Percentiles rank a stretch among this genome's conserved stretches.
These are phyloP conservation scores for Ptiloglossa arizonensis DNA, from an alignment of 1,140 invertebrate species.

Conservation along the genomic window DNA sequence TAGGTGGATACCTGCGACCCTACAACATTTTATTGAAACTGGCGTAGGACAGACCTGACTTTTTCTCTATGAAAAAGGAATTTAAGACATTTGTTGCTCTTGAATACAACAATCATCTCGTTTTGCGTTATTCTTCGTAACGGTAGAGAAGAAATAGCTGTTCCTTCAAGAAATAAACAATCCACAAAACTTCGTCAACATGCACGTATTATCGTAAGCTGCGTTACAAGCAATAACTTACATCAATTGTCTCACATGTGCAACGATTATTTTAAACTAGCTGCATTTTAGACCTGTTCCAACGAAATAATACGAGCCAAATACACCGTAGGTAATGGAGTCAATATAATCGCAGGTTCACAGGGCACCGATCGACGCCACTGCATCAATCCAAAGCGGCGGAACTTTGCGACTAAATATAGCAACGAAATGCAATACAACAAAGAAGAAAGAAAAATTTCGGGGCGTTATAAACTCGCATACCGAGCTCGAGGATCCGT, in stretches of 20 bases:
- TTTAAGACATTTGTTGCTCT: no score
- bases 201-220: neutral
- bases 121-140: no score
- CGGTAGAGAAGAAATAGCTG: no score
- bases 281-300: neutral
- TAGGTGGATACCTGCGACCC: no score
- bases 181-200: neutral
- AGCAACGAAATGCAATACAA: neutral
- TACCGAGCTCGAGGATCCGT: neutral
- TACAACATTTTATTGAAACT: no score
- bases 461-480: neutral
- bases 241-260: neutral
- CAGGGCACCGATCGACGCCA: neutral
- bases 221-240: neutral
- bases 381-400: conserved; percentile 9
- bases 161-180: neutral
- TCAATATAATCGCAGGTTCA: neutral
- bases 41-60: no score
- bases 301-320: neutral
- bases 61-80: no score
- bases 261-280: conserved; percentile 2
- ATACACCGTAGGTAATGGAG: neutral
- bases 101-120: no score
- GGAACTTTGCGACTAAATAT: conserved; percentile 11
- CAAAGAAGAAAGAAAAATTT: no score